Conservation (phyloP, 2,888 invertebrate genomes). For the Macrosoma leucophasiata region DNA sequence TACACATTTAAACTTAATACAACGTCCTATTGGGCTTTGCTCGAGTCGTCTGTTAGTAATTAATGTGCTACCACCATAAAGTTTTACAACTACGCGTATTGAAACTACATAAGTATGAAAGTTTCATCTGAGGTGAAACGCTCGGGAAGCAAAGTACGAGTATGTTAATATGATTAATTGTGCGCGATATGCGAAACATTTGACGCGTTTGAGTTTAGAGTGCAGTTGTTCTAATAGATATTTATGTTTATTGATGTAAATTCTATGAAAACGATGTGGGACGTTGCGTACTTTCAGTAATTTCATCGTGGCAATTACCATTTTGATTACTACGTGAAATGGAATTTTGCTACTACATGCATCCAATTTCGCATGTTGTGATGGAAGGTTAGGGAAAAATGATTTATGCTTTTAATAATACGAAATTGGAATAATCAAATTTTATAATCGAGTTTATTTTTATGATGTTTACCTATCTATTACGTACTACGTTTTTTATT, state of each 20-base stretch:
- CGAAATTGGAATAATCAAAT: no score
- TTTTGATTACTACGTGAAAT: no score
- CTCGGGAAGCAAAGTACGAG: slow-evolving; percentile 57
- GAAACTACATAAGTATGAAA: slow-evolving; percentile 66
- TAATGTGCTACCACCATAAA: slow-evolving; percentile 69
- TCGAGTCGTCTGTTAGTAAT: slow-evolving; percentile 57
- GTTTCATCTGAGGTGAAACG: slow-evolving; percentile 59
- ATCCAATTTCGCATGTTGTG: no score
- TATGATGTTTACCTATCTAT: no score
- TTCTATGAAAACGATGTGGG: neutral
- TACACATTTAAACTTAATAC: slow-evolving; percentile 69
- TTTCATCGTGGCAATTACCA: no score
- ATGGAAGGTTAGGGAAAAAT: no score
- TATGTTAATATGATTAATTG: slow-evolving; percentile 50
- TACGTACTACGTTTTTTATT: no score
- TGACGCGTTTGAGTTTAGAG: no score
- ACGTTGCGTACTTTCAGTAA: neutral
- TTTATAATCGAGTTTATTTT: no score
- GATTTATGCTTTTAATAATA: no score
- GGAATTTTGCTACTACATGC: no score
- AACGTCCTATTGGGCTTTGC: slow-evolving; percentile 60
- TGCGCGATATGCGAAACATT: slow-evolving; percentile 29
- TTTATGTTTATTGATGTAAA: neutral
- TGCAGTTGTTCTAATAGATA: neutral
- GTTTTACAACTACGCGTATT: slow-evolving; percentile 64